Base-by-base conservation (phyloP, 2,888 invertebrate genomes). In the Latheticus oryzae region DNA sequence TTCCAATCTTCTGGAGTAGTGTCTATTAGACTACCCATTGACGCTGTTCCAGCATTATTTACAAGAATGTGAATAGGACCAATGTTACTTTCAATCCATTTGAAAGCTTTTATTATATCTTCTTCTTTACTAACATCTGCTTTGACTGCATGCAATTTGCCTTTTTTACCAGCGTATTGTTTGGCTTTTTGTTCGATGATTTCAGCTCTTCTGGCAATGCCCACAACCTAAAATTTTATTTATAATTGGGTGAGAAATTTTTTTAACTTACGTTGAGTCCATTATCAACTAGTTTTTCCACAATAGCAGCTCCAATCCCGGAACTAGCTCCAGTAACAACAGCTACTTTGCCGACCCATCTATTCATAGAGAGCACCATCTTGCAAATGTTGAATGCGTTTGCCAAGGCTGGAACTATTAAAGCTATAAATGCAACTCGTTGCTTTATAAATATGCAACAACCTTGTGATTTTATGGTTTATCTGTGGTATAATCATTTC, bases 281-380 rank as follows among this genome's bases (percentile, higher is more conserved):
- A 3, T 77, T 73, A 32, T 77, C 73, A 1, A 80, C 77, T 21
- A 85, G 72, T 50, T 79, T 77, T 61, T 73, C 67, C 2, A 76
- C 75, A 30, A 82, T 77, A 3, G 79, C 81, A 1, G 79, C 80
- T n/a, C 84, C 87, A 50, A 87, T 86, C 2, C 86, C 87, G 0
- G 82, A 79, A 71, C 85, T 86, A 4, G 85, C 85, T 1, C 87
- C 87, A 0, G 86, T 87, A 37, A 87, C 85, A 9, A 87, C 80
- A 0, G 86, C 87, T 0, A 84, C 81, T 66, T 83, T 83, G 60
- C 84, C 84, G 2, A 70, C 66, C 86, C 86, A 87, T 38, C 84
- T 82, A 11, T 87, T 83, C 82, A 84, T 82, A 4, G 65, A 64
- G 5, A 68, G 53, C 9, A 63, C 66, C 68, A 67, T 67, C 9